Conservation (phyloP, 2,888 invertebrate species). For the Drosophila paranaensis region DNA sequence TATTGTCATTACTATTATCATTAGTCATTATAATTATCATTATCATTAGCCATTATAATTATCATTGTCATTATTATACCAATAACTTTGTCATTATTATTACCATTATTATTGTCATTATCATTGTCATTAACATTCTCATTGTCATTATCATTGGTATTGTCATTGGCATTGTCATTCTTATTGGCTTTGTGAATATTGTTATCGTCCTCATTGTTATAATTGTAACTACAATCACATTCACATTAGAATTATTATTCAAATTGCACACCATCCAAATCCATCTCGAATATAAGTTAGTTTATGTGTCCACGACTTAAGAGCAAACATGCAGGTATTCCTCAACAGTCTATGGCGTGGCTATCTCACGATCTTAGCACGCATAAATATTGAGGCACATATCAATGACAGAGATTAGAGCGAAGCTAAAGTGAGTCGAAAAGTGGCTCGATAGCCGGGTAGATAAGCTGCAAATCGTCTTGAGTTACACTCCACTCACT, state of each 20-base stretch:
- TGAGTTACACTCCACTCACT: conserved; percentile 30
- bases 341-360: background rate
- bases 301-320: background rate
- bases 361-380: conserved; percentile 12
- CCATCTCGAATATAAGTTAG: background rate
- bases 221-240: background rate
- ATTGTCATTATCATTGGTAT: no score
- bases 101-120: no score
- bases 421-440: conserved; percentile 35
- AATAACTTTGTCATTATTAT: background rate
- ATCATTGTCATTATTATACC: background rate
- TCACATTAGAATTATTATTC: background rate
- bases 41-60: background rate
- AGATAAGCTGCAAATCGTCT: conserved; percentile 49
- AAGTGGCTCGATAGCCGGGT: conserved; percentile 50
- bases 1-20: no score
- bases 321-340: background rate
- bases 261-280: no score
- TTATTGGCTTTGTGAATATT: no score
- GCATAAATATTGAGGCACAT: conserved; percentile 35
- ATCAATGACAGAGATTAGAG: conserved; percentile 17
- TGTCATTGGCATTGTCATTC: no score
- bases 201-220: background rate
- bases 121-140: no score
- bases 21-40: background rate